Base-by-base conservation (phyloP, 2,888 invertebrate species). In the Drosophila stalkeri region DNA sequence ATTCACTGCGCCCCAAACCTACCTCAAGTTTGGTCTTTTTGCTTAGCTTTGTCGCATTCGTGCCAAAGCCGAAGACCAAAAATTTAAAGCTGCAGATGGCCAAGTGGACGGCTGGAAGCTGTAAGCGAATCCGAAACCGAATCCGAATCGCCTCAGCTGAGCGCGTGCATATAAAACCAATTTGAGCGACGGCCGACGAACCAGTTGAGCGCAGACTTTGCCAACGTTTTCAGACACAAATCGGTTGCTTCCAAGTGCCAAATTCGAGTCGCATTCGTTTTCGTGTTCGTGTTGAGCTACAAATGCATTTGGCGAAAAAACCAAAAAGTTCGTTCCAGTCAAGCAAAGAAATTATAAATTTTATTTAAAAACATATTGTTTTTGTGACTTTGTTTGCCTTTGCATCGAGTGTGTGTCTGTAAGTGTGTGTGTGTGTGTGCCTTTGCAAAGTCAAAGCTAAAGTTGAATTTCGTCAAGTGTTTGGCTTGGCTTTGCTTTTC, bases 191-290 rank as follows among this genome's bases (percentile, higher is more conserved):
- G 68, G 60, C 33, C 64, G 52, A 71, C 82, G 90, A 90, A 86
- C 90, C 86, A 86, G 86, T 86, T 89, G 86, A 90, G 85, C 86
- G 89, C 65, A 66, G 89, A 84, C 89, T 81, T 89, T 83, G 90
- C 60, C 60, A 49, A 55, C 55, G 55, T 5, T 55, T 55, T 39
- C 39, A 39, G 31, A 23, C 39, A n/a, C 54, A 23, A 23, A 23
- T 54, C 37, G 37, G 16, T 23, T 1, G 52, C 31, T 23, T 1
- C 47, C 35, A n/a, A 35, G 27, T 59, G 51, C 49, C 57, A 76
- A 60, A 64, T 7, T 18, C 49, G 33, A n/a, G 49, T 41, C 46
- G 64, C 59, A 6, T 27, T 27, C 27, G 27, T 27, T 4, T 27
- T 27, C 27, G 27, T 27, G 27, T 23, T 23, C 27, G 27, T 27